Conservation (phyloP, 92 coral and sea anemone genomes). For the Epizoanthus ramosus region DNA sequence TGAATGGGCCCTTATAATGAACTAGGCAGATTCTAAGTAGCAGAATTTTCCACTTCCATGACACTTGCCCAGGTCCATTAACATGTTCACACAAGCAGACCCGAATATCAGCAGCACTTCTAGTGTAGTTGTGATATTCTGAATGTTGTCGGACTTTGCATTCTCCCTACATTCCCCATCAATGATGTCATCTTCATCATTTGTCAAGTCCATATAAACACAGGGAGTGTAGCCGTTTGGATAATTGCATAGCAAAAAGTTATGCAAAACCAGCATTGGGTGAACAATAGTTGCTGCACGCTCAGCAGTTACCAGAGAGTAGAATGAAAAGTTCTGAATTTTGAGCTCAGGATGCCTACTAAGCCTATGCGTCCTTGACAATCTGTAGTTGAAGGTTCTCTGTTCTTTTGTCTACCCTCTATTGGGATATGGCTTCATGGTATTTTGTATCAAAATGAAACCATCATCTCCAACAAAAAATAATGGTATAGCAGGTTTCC, state of each 20-base stretch:
- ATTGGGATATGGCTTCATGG: constrained; percentile 65
- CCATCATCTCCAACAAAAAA: constrained; percentile 66
- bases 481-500: constrained; percentile 26
- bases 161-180: constrained; percentile 47
- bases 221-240: constrained; percentile 53
- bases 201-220: constrained; percentile 37
- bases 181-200: constrained; percentile 39
- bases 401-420: constrained; percentile 45
- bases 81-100: constrained; percentile 45
- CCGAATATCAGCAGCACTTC: constrained; percentile 38
- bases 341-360: constrained; percentile 52
- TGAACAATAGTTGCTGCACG: constrained; percentile 51
- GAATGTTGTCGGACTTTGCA: constrained; percentile 1
- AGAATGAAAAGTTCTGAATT: constrained; percentile 55
- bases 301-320: constrained; percentile 62
- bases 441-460: constrained; percentile 33
- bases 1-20: too few relatives aligned
- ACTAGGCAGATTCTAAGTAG: constrained; percentile 10
- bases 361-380: constrained; percentile 61
- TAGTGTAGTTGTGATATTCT: constrained; percentile 45
- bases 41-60: constrained; percentile 55
- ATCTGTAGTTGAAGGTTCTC: constrained; percentile 57
- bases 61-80: constrained; percentile 57
- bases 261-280: constrained; percentile 58
- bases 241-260: constrained; percentile 7